These are phyloP conservation scores for Meloidogyne floridensis DNA, from an alignment of 1,140 invertebrate genomes.

Conservation along the genomic window DNA sequence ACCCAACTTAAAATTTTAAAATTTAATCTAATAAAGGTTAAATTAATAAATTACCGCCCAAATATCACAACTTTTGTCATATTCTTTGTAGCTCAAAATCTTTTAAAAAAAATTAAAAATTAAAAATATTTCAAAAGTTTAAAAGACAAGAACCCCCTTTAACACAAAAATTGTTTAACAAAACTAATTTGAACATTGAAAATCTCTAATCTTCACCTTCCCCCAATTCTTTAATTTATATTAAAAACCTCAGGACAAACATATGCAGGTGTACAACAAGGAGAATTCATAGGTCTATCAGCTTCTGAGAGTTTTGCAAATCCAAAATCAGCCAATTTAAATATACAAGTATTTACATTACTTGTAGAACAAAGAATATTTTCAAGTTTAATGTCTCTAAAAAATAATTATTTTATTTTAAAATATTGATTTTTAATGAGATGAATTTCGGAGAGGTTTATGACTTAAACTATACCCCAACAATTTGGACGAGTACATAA, in stretches of 20 bases:
- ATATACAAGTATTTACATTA: conserved; percentile 72
- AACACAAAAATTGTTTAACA: too few species aligned
- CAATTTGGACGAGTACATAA: too few species aligned
- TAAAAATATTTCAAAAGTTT: too few species aligned
- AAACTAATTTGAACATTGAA: not conserved
- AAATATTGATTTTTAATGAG: conserved; percentile 76
- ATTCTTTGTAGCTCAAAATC: conserved; percentile 85
- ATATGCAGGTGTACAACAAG: conserved; percentile 98
- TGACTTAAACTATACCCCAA: too few species aligned
- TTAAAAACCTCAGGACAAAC: conserved; percentile 85
- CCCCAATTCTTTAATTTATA: not conserved
- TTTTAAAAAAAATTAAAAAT: not conserved
- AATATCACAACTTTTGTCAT: conserved; percentile 97
- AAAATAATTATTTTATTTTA: conserved; percentile 66
- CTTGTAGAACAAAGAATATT: conserved; percentile 79
- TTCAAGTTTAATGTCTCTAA: conserved; percentile 77
- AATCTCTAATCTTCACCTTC: not conserved
- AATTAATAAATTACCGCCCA: conserved; percentile 95
- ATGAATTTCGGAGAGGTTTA: too few species aligned
- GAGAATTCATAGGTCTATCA: conserved; percentile 82
- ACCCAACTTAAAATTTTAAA: conserved; percentile 16
- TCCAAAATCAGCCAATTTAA: conserved; percentile 98
- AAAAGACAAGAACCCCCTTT: too few species aligned
- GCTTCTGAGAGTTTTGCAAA: conserved; percentile 92
- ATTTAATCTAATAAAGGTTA: conserved; percentile 69